Percentiles rank a stretch among this genome's conserved stretches.
These are phyloP conservation scores for Pogonocichla stellata DNA, from an alignment of 2,113 vertebrate genomes.

Conservation along the genomic window DNA sequence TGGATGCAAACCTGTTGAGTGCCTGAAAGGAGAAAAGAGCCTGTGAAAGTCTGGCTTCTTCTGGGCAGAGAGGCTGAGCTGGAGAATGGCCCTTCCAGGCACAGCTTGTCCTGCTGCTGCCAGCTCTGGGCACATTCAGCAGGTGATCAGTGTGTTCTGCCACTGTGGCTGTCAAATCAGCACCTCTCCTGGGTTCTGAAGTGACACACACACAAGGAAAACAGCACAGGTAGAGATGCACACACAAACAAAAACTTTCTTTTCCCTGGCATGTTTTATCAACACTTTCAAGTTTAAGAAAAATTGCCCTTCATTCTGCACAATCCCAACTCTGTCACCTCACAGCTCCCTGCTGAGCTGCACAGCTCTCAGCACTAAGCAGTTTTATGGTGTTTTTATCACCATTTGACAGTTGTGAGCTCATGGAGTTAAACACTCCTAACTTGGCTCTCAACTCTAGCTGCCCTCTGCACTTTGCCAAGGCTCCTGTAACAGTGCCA, in stretches of 20 bases:
- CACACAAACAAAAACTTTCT: neutral
- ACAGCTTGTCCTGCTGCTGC: neutral
- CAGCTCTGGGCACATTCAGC: neutral
- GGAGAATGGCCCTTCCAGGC: neutral
- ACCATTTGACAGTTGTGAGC: neutral
- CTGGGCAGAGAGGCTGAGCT: neutral
- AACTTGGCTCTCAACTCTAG: neutral
- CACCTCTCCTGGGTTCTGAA: neutral
- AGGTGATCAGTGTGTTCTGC: neutral
- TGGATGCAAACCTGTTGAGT: neutral
- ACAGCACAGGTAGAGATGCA: neutral
- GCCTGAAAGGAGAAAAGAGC: neutral
- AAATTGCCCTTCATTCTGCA: neutral
- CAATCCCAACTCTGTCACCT: neutral
- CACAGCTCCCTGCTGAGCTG: neutral
- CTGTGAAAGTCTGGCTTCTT: neutral
- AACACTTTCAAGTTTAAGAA: neutral
- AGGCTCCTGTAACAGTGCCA: neutral
- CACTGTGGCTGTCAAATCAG: neutral
- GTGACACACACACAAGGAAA: neutral
- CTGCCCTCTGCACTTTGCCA: neutral
- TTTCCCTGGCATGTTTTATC: neutral
- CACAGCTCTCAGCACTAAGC: neutral
- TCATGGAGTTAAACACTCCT: neutral
- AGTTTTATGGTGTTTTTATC: neutral